Conservation (phyloP, 2,113 vertebrate genomes). For the Microtus pennsylvanicus region DNA sequence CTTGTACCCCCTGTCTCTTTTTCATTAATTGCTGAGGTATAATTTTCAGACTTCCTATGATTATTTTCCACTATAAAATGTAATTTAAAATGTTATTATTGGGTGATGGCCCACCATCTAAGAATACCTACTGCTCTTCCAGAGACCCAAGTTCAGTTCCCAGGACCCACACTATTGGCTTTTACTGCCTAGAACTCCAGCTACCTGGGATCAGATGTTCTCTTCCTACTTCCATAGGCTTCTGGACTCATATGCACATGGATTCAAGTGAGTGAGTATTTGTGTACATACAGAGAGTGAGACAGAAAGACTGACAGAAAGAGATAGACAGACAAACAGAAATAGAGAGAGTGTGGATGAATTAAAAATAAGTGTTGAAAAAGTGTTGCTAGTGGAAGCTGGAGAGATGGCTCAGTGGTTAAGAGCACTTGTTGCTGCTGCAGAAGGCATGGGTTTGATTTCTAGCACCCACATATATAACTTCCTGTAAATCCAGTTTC, state of each 20-base stretch:
- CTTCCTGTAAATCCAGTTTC: neutral
- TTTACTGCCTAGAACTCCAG: neutral
- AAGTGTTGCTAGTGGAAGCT: neutral
- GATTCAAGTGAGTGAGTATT: neutral
- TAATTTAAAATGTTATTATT: constrained; percentile 68
- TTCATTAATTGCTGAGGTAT: neutral
- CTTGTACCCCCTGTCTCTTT: neutral
- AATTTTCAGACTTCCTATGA: constrained; percentile 66
- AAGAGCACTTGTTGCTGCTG: neutral
- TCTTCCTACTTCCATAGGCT: too few species aligned
- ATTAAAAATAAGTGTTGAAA: neutral
- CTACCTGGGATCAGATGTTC: too few species aligned
- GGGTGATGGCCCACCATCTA: neutral
- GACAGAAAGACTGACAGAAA: neutral
- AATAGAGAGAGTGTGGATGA: neutral
- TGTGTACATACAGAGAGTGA: neutral
- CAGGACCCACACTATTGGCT: neutral
- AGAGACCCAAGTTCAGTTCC: neutral
- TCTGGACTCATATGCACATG: neutral
- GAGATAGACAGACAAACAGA: neutral
- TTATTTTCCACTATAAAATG: constrained; percentile 58
- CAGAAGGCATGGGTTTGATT: neutral
- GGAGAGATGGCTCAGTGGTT: neutral
- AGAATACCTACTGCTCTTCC: neutral
- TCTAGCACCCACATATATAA: neutral